A percentile compares a stretch with the other conserved stretches of the same genome.
Conservation (phyloP, 2,888 invertebrate species). For the Drosophila greeni region DNA sequence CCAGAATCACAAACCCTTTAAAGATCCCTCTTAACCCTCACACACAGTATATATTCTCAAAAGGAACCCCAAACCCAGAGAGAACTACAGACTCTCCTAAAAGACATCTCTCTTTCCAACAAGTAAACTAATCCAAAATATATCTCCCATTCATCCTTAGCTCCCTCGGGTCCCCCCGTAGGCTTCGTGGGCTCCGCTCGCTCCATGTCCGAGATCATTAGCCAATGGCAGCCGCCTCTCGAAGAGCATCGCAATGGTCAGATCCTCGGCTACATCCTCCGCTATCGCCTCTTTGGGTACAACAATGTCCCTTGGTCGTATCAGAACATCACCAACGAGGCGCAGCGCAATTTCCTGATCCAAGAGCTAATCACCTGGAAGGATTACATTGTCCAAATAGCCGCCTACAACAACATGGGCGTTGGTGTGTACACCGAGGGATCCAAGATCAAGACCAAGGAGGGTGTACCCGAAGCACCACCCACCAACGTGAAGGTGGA, state of each 20-base stretch:
- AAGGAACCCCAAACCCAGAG: slow-evolving; percentile 10
- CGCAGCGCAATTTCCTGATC: slow-evolving; percentile 93
- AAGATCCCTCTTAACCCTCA: neutral
- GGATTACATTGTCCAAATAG: slow-evolving; percentile 97
- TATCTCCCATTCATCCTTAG: too few species aligned
- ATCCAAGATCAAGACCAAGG: slow-evolving; percentile 95
- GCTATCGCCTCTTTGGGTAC: slow-evolving; percentile 94
- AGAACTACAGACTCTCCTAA: slow-evolving; percentile 24
- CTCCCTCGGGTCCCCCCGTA: slow-evolving; percentile 96
- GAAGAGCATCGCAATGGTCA: slow-evolving; percentile 97
- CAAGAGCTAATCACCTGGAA: slow-evolving; percentile 98
- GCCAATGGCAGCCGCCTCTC: slow-evolving; percentile 97
- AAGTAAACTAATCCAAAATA: too few species aligned
- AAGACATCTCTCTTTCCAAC: too few species aligned
- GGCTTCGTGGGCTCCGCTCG: slow-evolving; percentile 96
- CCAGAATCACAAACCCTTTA: slow-evolving; percentile 9
- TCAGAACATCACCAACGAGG: slow-evolving; percentile 95
- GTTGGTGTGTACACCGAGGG: slow-evolving; percentile 94
- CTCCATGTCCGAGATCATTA: slow-evolving; percentile 96
- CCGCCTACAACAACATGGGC: slow-evolving; percentile 98
- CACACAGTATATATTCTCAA: neutral
- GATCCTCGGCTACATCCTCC: slow-evolving; percentile 94
- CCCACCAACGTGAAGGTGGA: slow-evolving; percentile 89
- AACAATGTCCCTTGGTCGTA: slow-evolving; percentile 94
- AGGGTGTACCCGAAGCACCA: slow-evolving; percentile 96